Percentiles rank a stretch among this genome's conserved stretches.
phyloP scores from a whole-genome alignment of 2,888 invertebrate species.

The Drosophila anomalata region DNA sequence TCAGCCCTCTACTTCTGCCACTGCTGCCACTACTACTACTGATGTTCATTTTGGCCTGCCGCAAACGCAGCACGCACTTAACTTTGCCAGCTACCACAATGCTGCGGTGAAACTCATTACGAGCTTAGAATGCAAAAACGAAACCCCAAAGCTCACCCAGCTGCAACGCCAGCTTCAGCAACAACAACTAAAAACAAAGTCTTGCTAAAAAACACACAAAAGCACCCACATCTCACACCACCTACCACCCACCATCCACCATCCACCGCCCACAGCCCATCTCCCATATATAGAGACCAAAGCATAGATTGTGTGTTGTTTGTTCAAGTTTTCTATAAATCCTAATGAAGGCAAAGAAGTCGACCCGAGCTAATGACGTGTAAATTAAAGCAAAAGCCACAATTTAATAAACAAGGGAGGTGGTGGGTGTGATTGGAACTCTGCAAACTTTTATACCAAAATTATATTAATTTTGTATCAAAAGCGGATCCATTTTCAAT shows the following conservation, averaged over 20 bases:
- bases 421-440: not conserved
- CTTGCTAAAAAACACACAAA: constrained; percentile 23
- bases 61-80: constrained; percentile 79
- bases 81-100: constrained; percentile 75
- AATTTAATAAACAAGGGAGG: constrained; percentile 39
- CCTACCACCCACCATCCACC: constrained; percentile 1
- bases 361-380: constrained; percentile 68
- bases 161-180: constrained; percentile 5
- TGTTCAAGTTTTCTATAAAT: constrained; percentile 58
- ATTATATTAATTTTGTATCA: not conserved
- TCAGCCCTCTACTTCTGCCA: not conserved
- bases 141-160: constrained; percentile 53
- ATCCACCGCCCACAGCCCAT: not conserved
- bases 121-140: constrained; percentile 77
- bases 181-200: constrained; percentile 17
- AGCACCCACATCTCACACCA: constrained; percentile 3
- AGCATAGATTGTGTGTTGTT: constrained; percentile 23
- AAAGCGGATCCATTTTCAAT: constrained; percentile 2
- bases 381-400: constrained; percentile 60
- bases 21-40: not conserved
- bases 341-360: constrained; percentile 68
- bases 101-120: constrained; percentile 78
- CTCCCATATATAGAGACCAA: constrained; percentile 8
- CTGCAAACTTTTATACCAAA: not conserved
- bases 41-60: constrained; percentile 72